These are phyloP conservation scores for Cyphomyrmex costatus DNA, from an alignment of 1,140 invertebrate genomes.

Conservation along the genomic window DNA sequence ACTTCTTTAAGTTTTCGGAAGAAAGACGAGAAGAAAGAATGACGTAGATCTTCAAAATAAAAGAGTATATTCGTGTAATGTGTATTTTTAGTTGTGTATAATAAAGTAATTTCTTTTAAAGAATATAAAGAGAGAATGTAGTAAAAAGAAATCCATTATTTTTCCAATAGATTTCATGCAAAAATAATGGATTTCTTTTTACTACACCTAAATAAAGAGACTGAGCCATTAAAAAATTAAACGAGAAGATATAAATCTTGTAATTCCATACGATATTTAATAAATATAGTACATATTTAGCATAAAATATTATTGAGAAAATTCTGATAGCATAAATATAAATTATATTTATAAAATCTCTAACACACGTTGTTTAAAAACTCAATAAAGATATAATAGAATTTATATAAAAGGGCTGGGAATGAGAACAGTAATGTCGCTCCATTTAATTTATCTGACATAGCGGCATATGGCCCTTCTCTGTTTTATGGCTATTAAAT, in stretches of 20 bases:
- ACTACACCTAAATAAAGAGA: too few relatives aligned
- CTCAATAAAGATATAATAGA: not conserved
- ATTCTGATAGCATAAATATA: not conserved
- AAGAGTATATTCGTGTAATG: not conserved
- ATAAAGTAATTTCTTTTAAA: not conserved
- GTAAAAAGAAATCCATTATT: too few relatives aligned
- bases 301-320: not conserved
- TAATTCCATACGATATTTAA: not conserved
- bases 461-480: slow-evolving; percentile 58
- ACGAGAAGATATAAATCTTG: not conserved
- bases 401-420: not conserved
- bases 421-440: not conserved
- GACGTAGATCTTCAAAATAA: not conserved
- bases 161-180: too few relatives aligned
- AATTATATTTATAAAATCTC: not conserved
- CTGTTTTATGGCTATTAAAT: slow-evolving; percentile 47
- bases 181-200: too few relatives aligned
- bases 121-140: not conserved
- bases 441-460: not conserved
- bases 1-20: not conserved
- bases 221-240: not conserved
- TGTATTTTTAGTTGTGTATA: not conserved
- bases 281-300: not conserved
- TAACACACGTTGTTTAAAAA: not conserved
- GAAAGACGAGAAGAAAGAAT: not conserved